Percentiles rank a stretch among this genome's conserved stretches.
Evolutionary conservation across 2,113 vertebrate genomes (phyloP).

Genomic region (Tragelaphus strepsiceros): DNA sequence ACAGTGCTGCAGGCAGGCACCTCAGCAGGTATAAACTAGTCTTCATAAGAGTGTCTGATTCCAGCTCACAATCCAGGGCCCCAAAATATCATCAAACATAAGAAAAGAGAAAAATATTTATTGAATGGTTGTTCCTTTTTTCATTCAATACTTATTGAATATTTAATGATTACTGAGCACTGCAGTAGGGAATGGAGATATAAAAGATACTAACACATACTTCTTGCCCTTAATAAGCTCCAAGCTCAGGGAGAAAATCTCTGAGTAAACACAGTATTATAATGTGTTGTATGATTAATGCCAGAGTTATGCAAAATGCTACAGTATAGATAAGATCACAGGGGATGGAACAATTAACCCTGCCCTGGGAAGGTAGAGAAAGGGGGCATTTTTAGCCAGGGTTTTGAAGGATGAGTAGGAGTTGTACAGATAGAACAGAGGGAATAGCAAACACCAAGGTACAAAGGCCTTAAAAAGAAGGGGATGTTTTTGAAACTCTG

Average conservation of each 20-base stretch:
- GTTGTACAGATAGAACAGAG: background rate
- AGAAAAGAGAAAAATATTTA: constrained; percentile 22
- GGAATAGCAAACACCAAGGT: background rate
- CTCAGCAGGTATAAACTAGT: background rate
- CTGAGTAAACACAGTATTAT: background rate
- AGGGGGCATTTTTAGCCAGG: background rate
- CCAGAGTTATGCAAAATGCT: background rate
- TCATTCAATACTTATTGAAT: constrained; percentile 61
- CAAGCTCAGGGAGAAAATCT: constrained; percentile 14
- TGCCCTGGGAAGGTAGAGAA: background rate
- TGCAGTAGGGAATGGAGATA: background rate
- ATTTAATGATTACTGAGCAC: constrained; percentile 62
- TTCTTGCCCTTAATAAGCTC: constrained; percentile 53
- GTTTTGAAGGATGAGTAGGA: background rate
- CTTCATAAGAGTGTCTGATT: background rate
- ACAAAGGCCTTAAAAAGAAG: background rate
- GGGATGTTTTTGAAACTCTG: background rate
- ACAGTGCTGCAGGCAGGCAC: fast-evolving
- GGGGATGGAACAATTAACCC: background rate
- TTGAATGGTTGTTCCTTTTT: constrained; percentile 24
- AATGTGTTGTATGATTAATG: background rate
- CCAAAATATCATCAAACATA: background rate
- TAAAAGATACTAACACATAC: constrained; percentile 31
- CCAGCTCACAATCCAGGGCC: background rate
- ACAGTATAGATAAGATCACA: background rate